Conservation (phyloP, 53 echinoderm and acorn worm species). For the Paelopatides confundens region DNA sequence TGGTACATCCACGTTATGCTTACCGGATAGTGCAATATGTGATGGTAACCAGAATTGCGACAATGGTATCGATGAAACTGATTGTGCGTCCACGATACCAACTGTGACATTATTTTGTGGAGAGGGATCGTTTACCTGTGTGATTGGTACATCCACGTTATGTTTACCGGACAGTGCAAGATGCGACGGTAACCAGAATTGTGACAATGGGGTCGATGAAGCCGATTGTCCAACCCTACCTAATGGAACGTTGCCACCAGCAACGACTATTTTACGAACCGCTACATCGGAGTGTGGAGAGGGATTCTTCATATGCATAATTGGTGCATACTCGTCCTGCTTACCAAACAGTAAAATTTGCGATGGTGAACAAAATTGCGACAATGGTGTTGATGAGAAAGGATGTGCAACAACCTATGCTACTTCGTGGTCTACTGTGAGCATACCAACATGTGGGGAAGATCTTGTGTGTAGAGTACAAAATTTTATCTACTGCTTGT, state of each 20-base stretch:
- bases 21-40: neutral
- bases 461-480: neutral
- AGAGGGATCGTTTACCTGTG: neutral
- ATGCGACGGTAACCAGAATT: slow-evolving; percentile 63
- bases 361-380: slow-evolving; percentile 1
- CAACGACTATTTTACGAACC: neutral
- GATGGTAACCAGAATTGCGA: slow-evolving; percentile 45
- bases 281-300: neutral
- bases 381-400: slow-evolving; percentile 16
- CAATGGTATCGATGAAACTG: slow-evolving; percentile 49
- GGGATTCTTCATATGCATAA: neutral
- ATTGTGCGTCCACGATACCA: neutral
- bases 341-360: slow-evolving; percentile 4
- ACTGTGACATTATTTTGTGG: neutral
- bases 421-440: neutral
- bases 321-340: neutral
- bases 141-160: neutral
- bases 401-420: slow-evolving; percentile 2
- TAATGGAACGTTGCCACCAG: neutral
- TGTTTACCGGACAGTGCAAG: neutral
- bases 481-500: neutral
- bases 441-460: neutral
- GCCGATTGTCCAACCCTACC: slow-evolving; percentile 18
- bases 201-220: slow-evolving; percentile 71
- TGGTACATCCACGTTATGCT: neutral